Conservation (phyloP, 2,797 vertebrate species). For the Microctenopoma stevenorrisi region DNA sequence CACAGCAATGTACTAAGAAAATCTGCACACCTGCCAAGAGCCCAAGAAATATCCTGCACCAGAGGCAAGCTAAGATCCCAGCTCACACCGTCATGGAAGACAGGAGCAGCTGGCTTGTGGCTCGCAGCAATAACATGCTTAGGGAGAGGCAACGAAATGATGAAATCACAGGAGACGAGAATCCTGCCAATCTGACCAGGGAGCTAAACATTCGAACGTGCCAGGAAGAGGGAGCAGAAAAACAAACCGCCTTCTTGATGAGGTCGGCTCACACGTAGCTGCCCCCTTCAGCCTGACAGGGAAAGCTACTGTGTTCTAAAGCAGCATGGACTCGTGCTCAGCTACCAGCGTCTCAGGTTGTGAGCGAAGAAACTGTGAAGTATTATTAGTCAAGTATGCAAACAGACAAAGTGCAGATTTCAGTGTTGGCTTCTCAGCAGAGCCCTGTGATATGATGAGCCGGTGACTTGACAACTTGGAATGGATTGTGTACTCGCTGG, state of each 20-base stretch:
- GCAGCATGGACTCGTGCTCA: neutral
- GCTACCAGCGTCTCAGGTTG: neutral
- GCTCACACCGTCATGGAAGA: conserved; percentile 38
- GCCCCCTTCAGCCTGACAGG: conserved; percentile 5
- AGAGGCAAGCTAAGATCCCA: conserved; percentile 17
- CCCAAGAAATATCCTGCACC: conserved; percentile 4
- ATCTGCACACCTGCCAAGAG: neutral
- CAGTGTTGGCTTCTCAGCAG: too few relatives aligned
- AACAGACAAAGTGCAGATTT: too few relatives aligned
- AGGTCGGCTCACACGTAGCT: conserved; percentile 5
- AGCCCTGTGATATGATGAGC: too few relatives aligned
- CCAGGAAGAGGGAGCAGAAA: conserved; percentile 18
- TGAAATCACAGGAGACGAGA: conserved; percentile 36
- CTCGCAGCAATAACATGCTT: conserved; percentile 11
- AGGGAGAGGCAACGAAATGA: conserved; percentile 11
- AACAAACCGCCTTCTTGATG: conserved; percentile 43
- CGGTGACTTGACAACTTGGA: too few relatives aligned
- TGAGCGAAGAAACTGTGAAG: too few relatives aligned
- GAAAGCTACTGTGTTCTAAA: neutral
- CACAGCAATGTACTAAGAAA: neutral
- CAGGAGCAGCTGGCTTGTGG: conserved; percentile 46
- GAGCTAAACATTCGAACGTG: conserved; percentile 30
- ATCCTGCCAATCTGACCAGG: conserved; percentile 32
- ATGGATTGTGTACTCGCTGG: too few relatives aligned
- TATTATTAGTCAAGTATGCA: too few relatives aligned